Conservation (phyloP, 2,888 invertebrate species). For the Cerastis rubricosa region DNA sequence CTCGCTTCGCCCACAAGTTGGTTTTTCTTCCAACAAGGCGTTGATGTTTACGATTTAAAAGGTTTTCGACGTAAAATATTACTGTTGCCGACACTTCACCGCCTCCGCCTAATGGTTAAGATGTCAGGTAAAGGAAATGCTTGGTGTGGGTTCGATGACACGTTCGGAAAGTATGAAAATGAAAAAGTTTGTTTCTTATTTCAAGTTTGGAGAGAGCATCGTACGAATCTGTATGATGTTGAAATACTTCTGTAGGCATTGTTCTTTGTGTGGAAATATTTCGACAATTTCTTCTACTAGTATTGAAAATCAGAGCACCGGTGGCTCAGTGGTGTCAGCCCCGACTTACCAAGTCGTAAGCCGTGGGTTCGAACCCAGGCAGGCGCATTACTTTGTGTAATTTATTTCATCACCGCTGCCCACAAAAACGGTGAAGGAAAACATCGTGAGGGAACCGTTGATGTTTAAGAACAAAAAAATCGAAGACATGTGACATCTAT, state of each 20-base stretch:
- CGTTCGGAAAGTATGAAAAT: slow-evolving; percentile 48
- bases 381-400: no score
- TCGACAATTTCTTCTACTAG: neutral
- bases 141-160: slow-evolving; percentile 67
- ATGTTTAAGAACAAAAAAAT: no score
- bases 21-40: slow-evolving; percentile 81
- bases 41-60: slow-evolving; percentile 89
- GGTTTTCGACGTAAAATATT: slow-evolving; percentile 88
- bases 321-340: no score
- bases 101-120: slow-evolving; percentile 72
- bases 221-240: neutral
- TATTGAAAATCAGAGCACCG: no score
- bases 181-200: slow-evolving; percentile 51
- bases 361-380: no score
- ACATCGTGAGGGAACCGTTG: no score
- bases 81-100: slow-evolving; percentile 81
- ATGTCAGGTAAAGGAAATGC: slow-evolving; percentile 70
- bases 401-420: no score
- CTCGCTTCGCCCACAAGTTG: slow-evolving; percentile 78
- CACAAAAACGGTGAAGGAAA: no score
- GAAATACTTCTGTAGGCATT: neutral
- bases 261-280: neutral
- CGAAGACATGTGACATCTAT: no score
- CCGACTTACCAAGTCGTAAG: no score
- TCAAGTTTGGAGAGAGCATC: slow-evolving; percentile 36